Base-by-base conservation (phyloP, 1,140 invertebrate genomes). In the Cephus cinctus region DNA sequence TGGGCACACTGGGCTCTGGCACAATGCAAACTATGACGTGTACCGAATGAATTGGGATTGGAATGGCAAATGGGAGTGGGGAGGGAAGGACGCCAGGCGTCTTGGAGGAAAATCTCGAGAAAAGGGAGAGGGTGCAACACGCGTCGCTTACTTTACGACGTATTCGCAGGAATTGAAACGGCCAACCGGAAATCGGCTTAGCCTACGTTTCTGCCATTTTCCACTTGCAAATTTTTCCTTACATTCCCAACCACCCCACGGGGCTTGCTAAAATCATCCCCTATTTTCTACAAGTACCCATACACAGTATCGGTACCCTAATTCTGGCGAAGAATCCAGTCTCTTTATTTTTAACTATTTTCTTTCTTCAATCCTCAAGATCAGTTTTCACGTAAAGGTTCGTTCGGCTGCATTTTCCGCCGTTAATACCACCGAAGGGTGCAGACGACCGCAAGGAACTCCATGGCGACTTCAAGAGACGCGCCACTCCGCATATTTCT, bases 11-110 rank as follows among this genome's bases (percentile, higher is more conserved):
- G 63, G 63, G 57, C 67, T 55, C 63, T 57, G 61, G 16, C 61
- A 71, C 70, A 72, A 74, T 76, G 71, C 73, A 72, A 75, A 73
- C 71, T 53, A 59, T 71, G 67, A 71, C 67, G 65, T 70, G 69
- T 65, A 57, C 60, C 61, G 67, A 75, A 71, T 69, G 65, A 72
- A 68, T 73, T 54, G 59, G 47, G 59, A 35, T 35, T 35, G 59
- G 59, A 61, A 62, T 54, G 56, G 59, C 59, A 62, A 62, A 62
- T 61, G 58, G 59, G 55, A n/a, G n/a, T 55, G 8, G 40, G 20
- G 20, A 35, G 14, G 20, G 34, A 25, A 15, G 21, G 32, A 9
- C 20, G n/a, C n/a, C n/a, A n/a, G n/a, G n/a, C n/a, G n/a, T n/a
- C n/a, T n/a, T n/a, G n/a, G n/a, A n/a, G n/a, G 12, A 30, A 12